Base-by-base conservation (phyloP, 2,113 vertebrate genomes). In the Melanostigma gelatinosum region DNA sequence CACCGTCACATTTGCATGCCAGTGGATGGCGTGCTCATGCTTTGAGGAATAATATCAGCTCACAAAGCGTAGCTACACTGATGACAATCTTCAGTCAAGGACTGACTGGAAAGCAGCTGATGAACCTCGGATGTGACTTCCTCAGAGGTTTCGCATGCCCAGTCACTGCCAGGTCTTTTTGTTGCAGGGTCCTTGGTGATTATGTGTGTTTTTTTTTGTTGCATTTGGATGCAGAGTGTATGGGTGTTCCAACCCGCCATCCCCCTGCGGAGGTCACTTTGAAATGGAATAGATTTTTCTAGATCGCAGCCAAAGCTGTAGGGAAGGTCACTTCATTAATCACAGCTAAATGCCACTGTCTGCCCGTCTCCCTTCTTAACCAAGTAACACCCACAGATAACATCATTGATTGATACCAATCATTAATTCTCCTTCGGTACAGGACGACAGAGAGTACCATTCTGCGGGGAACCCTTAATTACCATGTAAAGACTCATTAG, bases 241-340 rank as follows among this genome's bases (percentile, higher is more conserved):
- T 72, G 73, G 84, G 91, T 82, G 82, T 87, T 90, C 79, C 72
- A 82, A 72, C 65, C 77, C 86, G 83, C 86, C 81, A 22, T 61
- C 38, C 75, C 73, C 75, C 61, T 24, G 82, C 50, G 32, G 80
- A 90, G 92, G 93, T 94, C 91, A 93, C 90, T 92, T 94, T 93
- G 88, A 93, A 92, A 93, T 89, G 85, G 78, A 91, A 94, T 94
- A 91, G 93, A 94, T 94, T 95, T 94, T 92, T 90, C 88, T 85
- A 80, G 84, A 90, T 86, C 87, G 79, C 85, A 88, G 88, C 90
- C 82, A 62, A 88, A 80, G 92, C 92, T 92, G 81, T 80, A 83
- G 90, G 91, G 93, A 94, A 95, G 94, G 93, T 95, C 93, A 93
- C 80, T 93, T 91, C 93, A 95, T 95, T 95, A 95, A 95, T 95